A percentile compares a stretch with the other conserved stretches of the same genome.
Evolutionary conservation across 2,888 invertebrate species (phyloP).

Genomic region (Ormia ochracea): DNA sequence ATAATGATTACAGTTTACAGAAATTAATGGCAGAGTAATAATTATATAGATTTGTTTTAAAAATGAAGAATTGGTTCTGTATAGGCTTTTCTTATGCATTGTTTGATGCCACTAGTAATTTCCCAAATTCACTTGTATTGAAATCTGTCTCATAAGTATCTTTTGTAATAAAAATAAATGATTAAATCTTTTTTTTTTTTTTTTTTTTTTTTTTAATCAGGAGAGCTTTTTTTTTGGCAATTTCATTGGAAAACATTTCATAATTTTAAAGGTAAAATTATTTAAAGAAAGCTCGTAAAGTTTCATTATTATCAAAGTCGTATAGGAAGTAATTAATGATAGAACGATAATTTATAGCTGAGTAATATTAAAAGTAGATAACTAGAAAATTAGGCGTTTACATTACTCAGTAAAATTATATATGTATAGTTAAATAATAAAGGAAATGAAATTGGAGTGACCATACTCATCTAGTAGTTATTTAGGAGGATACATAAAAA

Average conservation of each 20-base stretch:
- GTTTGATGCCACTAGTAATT: slow-evolving; percentile 71
- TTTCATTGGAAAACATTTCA: slow-evolving; percentile 4
- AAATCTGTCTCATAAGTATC: slow-evolving; percentile 76
- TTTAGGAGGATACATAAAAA: no score
- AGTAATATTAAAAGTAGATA: no score
- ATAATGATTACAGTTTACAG: slow-evolving; percentile 30
- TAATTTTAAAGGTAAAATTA: background rate
- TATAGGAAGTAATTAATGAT: no score
- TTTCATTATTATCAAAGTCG: no score
- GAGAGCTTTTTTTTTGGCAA: background rate
- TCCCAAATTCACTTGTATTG: slow-evolving; percentile 75
- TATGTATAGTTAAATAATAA: no score
- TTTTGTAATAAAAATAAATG: slow-evolving; percentile 70
- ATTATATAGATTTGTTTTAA: slow-evolving; percentile 1
- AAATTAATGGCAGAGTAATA: slow-evolving; percentile 39
- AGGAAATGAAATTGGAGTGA: no score
- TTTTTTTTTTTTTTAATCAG: slow-evolving; percentile 15
- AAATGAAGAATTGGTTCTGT: slow-evolving; percentile 4
- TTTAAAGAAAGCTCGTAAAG: no score
- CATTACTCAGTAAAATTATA: no score
- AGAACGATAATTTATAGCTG: no score
- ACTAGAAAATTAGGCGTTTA: no score
- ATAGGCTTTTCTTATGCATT: background rate
- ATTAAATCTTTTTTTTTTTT: no score
- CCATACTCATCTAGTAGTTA: no score